Conservation (phyloP, 2,113 vertebrate species). For the Laticauda laticaudata region DNA sequence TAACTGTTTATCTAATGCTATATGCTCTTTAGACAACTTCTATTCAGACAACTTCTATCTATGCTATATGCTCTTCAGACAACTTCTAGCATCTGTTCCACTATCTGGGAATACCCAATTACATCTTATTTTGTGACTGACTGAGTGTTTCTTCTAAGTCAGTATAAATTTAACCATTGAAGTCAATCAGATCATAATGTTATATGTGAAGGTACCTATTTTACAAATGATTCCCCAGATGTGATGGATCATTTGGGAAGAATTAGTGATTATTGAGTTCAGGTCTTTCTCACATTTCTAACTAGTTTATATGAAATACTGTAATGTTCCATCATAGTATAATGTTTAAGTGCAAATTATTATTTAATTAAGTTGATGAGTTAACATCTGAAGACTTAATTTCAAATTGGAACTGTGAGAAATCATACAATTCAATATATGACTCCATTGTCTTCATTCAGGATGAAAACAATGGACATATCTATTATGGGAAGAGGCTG, state of each 20-base stretch:
- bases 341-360: neutral
- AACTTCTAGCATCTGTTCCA: slow-evolving; percentile 49
- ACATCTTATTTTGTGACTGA: slow-evolving; percentile 4
- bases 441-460: neutral
- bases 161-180: slow-evolving; percentile 14
- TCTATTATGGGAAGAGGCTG: neutral
- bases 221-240: neutral
- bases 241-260: too few relatives aligned
- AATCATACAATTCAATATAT: neutral
- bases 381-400: too few relatives aligned
- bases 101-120: slow-evolving; percentile 12
- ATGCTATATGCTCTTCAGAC: slow-evolving; percentile 42
- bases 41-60: slow-evolving; percentile 35
- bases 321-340: neutral
- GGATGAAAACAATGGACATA: neutral
- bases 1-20: slow-evolving; percentile 50
- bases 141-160: slow-evolving; percentile 6
- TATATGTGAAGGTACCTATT: neutral
- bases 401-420: neutral
- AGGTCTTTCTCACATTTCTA: neutral
- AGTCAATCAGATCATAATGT: slow-evolving; percentile 12
- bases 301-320: neutral
- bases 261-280: neutral
- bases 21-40: slow-evolving; percentile 38
- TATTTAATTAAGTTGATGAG: neutral